Base-by-base conservation (phyloP, 2,113 vertebrate species). In the Corydoras maculifer region DNA sequence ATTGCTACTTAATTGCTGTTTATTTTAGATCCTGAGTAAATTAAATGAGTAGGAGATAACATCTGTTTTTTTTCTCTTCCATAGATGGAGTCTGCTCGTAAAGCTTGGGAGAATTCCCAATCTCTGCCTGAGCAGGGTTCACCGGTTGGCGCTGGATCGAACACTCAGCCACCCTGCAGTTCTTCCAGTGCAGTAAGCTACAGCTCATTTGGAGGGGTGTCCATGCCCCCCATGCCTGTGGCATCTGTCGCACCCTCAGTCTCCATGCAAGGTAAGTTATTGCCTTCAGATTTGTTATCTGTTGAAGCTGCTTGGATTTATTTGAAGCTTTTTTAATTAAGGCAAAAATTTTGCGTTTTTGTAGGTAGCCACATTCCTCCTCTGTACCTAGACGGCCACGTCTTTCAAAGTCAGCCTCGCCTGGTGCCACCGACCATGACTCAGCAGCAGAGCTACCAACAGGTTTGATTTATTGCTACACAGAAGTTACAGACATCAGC, bases 41-140 rank as follows among this genome's bases (percentile, higher is more conserved):
- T 43, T 1, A 43, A 43, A 43, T 43, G 35, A 43, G 35, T 43
- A 4, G 7, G 35, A 5, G 35, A 0, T 43, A 43, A 43, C 35
- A 43, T 43, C 8, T 31, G 18, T 9, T 10, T 50, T 67, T 67
- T 18, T 2, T 48, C 6, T 9, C 32, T 2, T 43, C 15, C 65
- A 5, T 79, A 99, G 97, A 99, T 99, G 97, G 97, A 99, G 80
- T 98, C 95, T 3, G 97, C 95, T 0, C 94, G 96, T 57, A 99
- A 99, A 77, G 97, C 97, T 0, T 99, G 97, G 97, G 97, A 99
- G 80, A 99, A 99, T 86, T 98, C 97, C 0, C 97, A 97, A 78
- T 94, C 90, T 65, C 88, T 99, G 69, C 95, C 97, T 0, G 96
- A 98, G 86, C 97, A 99, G 88, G 94, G 90, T 74, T 97, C 97